phyloP scores from a whole-genome alignment of 2,888 invertebrate species.

The Phyllotreta cruciferae region DNA sequence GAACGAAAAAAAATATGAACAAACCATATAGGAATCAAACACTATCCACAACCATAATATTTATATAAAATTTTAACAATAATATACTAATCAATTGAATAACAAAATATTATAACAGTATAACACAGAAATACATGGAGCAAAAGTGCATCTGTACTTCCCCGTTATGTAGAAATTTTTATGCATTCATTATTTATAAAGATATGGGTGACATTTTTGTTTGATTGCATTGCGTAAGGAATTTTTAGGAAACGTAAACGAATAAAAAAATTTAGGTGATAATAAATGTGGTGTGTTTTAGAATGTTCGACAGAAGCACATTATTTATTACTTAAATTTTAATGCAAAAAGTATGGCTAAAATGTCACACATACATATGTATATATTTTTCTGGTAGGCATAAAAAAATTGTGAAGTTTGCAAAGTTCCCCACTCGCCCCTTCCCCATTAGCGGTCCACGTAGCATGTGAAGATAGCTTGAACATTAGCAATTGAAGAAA shows the following conservation, averaged over 20 bases:
- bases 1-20: conserved; percentile 32
- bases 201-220: conserved; percentile 58
- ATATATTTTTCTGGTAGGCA: conserved; percentile 57
- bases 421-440: conserved; percentile 59
- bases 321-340: conserved; percentile 34
- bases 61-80: conserved; percentile 60
- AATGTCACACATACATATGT: conserved; percentile 59
- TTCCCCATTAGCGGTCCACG: conserved; percentile 60
- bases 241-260: conserved; percentile 25
- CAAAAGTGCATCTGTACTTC: conserved; percentile 41
- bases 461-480: conserved; percentile 63
- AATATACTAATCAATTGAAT: conserved; percentile 52
- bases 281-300: conserved; percentile 21
- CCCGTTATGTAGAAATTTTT: conserved; percentile 44
- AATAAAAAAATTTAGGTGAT: conserved; percentile 30
- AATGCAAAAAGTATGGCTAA: conserved; percentile 43
- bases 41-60: conserved; percentile 56
- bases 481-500: conserved; percentile 62
- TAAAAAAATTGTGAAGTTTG: conserved; percentile 58
- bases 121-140: conserved; percentile 47
- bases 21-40: conserved; percentile 44
- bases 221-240: conserved; percentile 33
- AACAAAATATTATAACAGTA: conserved; percentile 52
- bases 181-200: conserved; percentile 43
- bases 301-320: conserved; percentile 43